Base-by-base conservation (phyloP, 2,888 invertebrate species). In the Drosophila monieri region DNA sequence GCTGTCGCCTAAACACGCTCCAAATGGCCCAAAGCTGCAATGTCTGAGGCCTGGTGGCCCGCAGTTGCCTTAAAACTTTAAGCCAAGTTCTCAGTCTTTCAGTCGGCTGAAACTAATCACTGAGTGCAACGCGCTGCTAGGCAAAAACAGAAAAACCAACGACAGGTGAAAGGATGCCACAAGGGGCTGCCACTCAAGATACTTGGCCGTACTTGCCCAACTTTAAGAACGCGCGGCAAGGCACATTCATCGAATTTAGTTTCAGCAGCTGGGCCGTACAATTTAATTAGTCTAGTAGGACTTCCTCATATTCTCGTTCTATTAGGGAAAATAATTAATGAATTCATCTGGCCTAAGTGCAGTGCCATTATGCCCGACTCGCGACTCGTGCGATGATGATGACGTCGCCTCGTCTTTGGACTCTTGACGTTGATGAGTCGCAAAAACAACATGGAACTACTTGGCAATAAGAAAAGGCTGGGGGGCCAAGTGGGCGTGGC, bases 271-370 rank as follows among this genome's bases (percentile, higher is more conserved):
- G 14, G 59, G 47, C 61, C 74, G 64, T 71, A 62, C 53, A 80
- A 86, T 71, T 70, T 80, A 86, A 80, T 80, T 80, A 80, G 62
- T 39, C 53, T 86, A 86, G 84, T 77, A 43, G 15, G 64, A 58
- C 69, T 69, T 65, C 59, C 47, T 46, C 54, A 43, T 32, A 44
- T 15, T 18, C 53, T 43, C 62, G 49, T 65, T 61, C 68, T 71
- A 79, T 73, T 73, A 76, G 56, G 65, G 69, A 74, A 83, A 76
- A 71, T 86, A 81, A 86, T 87, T 87, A 83, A 87, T 85, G 78
- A 85, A 87, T 85, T 85, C 85, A 80, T 80, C 77, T 78, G 68
- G 27, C 70, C 68, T 84, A 80, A 81, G 87, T 86, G 85, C 85
- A 80, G 78, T 77, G 21, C 62, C 80, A 72, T 80, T 80, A 74